Base-by-base conservation (phyloP, 2,888 invertebrate genomes). In the Crocallis elinguaria region DNA sequence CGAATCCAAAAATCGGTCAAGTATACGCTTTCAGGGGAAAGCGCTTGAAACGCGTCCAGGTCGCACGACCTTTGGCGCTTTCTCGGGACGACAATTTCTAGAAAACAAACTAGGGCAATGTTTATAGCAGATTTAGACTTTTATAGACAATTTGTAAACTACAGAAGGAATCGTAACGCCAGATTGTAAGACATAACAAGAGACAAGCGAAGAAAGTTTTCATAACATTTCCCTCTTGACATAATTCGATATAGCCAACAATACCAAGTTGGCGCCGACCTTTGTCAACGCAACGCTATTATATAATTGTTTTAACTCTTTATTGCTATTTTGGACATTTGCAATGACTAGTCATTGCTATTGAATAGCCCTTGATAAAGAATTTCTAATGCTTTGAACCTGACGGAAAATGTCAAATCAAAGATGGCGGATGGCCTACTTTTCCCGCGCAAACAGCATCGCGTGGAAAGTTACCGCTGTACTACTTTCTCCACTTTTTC, bases 401-500 rank as follows among this genome's bases (percentile, higher is more conserved):
- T 65, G 73, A 67, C 72, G 69, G 74, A 71, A 77, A 85, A 76
- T 85, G 79, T 82, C 83, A 83, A 82, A 82, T 84, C 76, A 81
- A 88, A 89, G 70, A 88, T 88, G 88, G 87, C 88, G 70, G 75
- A 45, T 79, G 90, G 75, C 90, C 89, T 77, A 91, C 91, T 88
- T 90, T 88, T 90, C 85, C 87, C 86, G 83, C 83, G 84, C 84
- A 84, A 77, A 78, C 82, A 77, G 73, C 77, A 77, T 75, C 79
- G 84, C 83, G 84, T 90, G 90, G 91, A 91, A 91, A 91, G 91
- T 91, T 90, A 88, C 88, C 78, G 77, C 76, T 84, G 90, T 83
- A 88, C 91, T 91, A 90, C 91, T 91, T 91, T 91, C 91, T 89
- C 91, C 84, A 84, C 89, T 89, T 88, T 90, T 91, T 87, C 87